Base-by-base conservation (phyloP, 2,113 vertebrate genomes). In the Tiliqua scincoides region DNA sequence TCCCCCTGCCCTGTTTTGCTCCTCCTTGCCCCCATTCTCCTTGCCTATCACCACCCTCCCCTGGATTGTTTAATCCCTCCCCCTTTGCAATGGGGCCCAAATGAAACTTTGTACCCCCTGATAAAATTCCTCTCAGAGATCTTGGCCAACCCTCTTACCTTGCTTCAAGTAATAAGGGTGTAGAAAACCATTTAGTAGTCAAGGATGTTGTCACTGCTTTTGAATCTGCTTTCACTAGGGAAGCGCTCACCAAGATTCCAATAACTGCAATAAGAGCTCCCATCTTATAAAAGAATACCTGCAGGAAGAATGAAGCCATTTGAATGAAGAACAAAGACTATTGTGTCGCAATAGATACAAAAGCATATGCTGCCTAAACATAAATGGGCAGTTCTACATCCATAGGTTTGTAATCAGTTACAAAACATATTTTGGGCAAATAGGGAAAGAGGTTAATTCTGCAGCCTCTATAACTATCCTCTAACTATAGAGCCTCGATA, bases 181-280 rank as follows among this genome's bases (percentile, higher is more conserved):
- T 98, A 27, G 98, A 98, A 77, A 95, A 74, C 99, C 99, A 99
- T 94, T 99, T 99, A 21, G 99, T 97, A 15, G 97, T 98, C 8
- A 99, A 97, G 59, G 97, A 98, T 48, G 98, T 99, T 82, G 99
- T 99, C 83, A 99, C 96, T 23, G 98, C 99, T 94, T 99, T 99
- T 43, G 98, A 99, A 94, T 98, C 98, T 18, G 96, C 97, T 82
- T 91, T 95, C 32, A 90, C 97, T 86, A 94, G 93, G 6, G 95
- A 95, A 27, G 85, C 91, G 76, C 96, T 96, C 85, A 97, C 90
- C 93, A 97, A 95, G 25, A 96, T 91, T 82, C 96, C 94, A 93
- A 97, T 91, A 77, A 97, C 52, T 61, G 91, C 71, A 88, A 90
- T 92, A 91, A 97, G 77, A 90, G 96, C 89, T 95, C 95, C 95